Conservation (phyloP, 2,797 vertebrate species). For the Megaceryle alcyon region DNA sequence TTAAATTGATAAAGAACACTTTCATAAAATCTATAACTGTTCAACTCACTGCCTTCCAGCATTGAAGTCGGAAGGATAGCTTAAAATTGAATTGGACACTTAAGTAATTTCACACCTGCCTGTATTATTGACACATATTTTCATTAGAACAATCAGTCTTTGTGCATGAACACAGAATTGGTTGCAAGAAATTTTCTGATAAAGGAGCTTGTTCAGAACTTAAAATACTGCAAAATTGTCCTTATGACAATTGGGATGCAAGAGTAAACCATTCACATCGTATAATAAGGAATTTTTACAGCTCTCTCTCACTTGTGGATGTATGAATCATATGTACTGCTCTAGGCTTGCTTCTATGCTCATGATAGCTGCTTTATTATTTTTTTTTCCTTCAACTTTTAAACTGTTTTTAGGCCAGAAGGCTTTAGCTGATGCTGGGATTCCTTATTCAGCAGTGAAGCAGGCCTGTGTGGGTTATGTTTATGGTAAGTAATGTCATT, state of each 20-base stretch:
- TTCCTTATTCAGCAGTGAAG: conserved; percentile 89
- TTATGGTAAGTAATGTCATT: conserved; percentile 83
- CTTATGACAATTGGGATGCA: not conserved
- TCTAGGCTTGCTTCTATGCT: not conserved
- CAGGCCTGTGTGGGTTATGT: conserved; percentile 96
- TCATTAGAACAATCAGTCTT: not conserved
- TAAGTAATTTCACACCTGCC: not conserved
- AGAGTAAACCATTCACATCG: not conserved
- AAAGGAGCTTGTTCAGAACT: not conserved
- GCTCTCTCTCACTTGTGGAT: not conserved
- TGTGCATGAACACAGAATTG: not conserved
- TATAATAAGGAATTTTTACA: not conserved
- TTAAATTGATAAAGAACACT: not conserved
- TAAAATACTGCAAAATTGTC: not conserved
- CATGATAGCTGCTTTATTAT: not conserved
- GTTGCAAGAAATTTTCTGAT: not conserved
- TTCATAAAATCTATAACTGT: not conserved
- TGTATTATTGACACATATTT: not conserved
- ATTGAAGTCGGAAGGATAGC: not conserved
- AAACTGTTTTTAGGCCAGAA: conserved; percentile 81
- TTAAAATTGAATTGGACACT: not conserved
- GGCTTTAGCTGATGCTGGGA: conserved; percentile 89
- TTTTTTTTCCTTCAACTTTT: not conserved
- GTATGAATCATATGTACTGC: not conserved
- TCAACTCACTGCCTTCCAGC: not conserved